Conservation (phyloP, 2,113 vertebrate genomes). For the Phalacrocorax aristotelis region DNA sequence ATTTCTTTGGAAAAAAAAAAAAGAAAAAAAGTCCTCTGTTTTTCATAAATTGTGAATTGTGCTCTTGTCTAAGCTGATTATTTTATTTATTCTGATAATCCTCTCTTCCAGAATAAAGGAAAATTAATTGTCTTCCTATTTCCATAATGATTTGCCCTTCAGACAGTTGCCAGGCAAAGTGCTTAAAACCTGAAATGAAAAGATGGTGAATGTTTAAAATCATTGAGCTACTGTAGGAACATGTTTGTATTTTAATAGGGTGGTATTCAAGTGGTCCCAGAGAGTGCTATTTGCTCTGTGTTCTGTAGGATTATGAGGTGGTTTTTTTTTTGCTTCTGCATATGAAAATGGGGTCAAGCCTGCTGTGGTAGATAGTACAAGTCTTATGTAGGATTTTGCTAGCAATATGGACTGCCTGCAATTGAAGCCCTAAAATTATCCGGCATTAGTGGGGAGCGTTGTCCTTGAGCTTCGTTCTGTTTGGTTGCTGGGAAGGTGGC, state of each 20-base stretch:
- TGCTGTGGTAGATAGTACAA: constrained; percentile 28
- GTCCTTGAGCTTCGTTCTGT: not conserved
- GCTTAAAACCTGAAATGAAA: constrained; percentile 33
- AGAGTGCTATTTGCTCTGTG: constrained; percentile 10
- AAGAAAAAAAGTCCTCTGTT: not conserved
- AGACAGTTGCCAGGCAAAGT: constrained; percentile 52
- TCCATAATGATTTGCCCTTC: constrained; percentile 53
- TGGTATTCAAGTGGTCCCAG: not conserved
- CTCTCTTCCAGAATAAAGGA: constrained; percentile 43
- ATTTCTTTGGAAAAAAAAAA: not conserved
- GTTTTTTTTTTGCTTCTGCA: not conserved
- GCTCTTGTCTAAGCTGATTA: constrained; percentile 67
- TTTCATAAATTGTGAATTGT: constrained; percentile 20
- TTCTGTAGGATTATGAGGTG: constrained; percentile 25
- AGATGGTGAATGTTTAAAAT: constrained; percentile 43
- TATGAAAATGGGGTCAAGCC: not conserved
- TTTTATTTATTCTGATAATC: constrained; percentile 70
- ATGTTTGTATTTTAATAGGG: constrained; percentile 33
- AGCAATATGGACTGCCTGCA: not conserved
- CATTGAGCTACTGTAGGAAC: not conserved
- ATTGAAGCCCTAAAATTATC: not conserved
- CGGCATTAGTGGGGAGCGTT: not conserved
- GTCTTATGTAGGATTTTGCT: constrained; percentile 16
- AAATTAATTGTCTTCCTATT: constrained; percentile 57
- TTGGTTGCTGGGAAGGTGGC: not conserved